These are phyloP conservation scores for Oceanodroma leucorhoa DNA, from an alignment of 2,797 vertebrate species.

Conservation along the genomic window DNA sequence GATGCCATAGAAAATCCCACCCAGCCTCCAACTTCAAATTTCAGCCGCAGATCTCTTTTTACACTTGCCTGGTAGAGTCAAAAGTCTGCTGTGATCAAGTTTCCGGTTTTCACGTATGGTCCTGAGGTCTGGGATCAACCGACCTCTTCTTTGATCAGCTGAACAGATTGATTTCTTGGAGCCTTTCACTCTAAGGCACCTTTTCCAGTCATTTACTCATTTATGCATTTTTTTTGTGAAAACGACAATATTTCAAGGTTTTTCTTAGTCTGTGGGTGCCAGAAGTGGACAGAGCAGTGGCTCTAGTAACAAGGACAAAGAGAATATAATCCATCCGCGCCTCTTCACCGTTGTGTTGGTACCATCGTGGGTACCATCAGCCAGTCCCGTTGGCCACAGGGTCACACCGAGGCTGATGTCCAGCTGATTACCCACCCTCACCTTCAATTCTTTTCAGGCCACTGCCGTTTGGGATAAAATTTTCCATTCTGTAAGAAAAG, in stretches of 20 bases:
- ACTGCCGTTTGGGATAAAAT: not conserved
- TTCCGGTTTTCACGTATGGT: not conserved
- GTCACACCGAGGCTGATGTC: not conserved
- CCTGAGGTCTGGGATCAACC: not conserved
- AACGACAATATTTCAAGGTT: not conserved
- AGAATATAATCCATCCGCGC: not conserved
- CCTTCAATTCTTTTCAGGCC: not conserved
- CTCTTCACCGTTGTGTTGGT: accelerated
- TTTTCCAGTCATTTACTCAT: not conserved
- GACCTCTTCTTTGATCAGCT: not conserved
- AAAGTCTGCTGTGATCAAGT: not conserved
- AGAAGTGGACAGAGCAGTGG: not conserved
- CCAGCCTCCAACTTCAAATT: not conserved
- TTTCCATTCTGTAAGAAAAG: not conserved
- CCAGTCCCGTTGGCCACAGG: not conserved
- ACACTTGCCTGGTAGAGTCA: not conserved
- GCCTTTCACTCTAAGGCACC: not conserved
- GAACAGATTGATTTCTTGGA: not conserved
- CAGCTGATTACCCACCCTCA: not conserved
- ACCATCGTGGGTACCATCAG: not conserved
- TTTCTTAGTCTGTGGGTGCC: not conserved
- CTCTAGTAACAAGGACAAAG: not conserved
- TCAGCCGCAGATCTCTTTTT: not conserved
- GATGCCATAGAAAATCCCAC: not conserved
- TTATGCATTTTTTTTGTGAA: not conserved